Evolutionary conservation across 2,113 vertebrate genomes (phyloP).

Genomic region (Euleptes europaea): DNA sequence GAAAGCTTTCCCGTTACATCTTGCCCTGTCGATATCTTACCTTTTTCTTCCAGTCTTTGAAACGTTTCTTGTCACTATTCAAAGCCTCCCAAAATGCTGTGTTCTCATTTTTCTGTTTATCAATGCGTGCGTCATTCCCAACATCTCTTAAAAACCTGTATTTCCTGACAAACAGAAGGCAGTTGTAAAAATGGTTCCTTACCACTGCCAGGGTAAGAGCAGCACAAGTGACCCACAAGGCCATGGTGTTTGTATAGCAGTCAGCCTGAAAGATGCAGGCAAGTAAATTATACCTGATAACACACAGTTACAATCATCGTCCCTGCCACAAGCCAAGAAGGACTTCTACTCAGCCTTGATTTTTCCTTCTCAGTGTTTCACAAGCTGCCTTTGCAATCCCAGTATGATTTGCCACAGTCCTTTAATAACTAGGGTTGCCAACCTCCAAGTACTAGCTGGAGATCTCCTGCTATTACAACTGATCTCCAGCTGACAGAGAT

Average conservation of each 20-base stretch:
- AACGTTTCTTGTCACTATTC: neutral
- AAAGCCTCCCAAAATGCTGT: neutral
- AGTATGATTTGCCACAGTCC: too few relatives aligned
- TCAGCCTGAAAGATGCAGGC: neutral
- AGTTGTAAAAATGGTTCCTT: neutral
- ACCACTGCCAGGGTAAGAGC: neutral
- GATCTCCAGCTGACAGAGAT: too few relatives aligned
- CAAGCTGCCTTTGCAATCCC: too few relatives aligned
- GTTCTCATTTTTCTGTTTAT: accelerated
- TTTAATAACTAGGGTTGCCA: too few relatives aligned
- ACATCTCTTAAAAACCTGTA: constrained; percentile 61
- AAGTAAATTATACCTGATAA: too few relatives aligned
- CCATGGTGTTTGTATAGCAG: neutral
- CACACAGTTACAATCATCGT: neutral
- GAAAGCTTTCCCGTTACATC: neutral
- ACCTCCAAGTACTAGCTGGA: too few relatives aligned
- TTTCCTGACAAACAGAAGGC: constrained; percentile 58
- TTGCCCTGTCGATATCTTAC: constrained; percentile 45
- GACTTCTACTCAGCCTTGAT: too few relatives aligned
- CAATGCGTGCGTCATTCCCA: constrained; percentile 39
- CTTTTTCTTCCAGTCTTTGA: constrained; percentile 29
- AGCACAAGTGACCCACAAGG: neutral
- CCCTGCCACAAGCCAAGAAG: neutral
- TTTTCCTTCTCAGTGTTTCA: too few relatives aligned
- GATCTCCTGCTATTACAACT: too few relatives aligned